These are phyloP conservation scores for Heliconius nattereri DNA, from an alignment of 1,140 invertebrate genomes.

Conservation along the genomic window DNA sequence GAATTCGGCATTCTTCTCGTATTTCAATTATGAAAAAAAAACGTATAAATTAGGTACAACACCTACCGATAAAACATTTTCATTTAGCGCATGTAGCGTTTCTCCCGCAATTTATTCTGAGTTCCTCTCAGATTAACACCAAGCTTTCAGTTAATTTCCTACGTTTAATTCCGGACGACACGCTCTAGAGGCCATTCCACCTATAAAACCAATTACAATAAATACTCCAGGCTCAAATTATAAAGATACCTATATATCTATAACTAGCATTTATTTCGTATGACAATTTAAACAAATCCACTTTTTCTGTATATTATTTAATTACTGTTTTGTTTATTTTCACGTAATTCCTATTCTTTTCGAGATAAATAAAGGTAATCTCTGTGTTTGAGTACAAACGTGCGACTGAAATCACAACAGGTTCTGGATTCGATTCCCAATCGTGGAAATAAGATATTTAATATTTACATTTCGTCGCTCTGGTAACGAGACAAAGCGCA, in stretches of 20 bases:
- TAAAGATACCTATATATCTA: not conserved
- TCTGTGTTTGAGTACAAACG: no score
- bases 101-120: conserved; percentile 11
- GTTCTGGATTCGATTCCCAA: no score
- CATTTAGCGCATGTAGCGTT: not conserved
- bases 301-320: not conserved
- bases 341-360: not conserved
- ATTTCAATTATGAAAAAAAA: not conserved
- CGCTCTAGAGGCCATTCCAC: conserved; percentile 19
- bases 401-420: no score
- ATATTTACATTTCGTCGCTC: no score
- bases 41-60: not conserved
- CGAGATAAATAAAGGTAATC: not conserved
- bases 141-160: conserved; percentile 63
- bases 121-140: conserved; percentile 51
- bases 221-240: conserved; percentile 10
- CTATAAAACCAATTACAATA: conserved; percentile 23
- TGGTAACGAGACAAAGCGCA: no score
- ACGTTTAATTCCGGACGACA: conserved; percentile 47
- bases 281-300: not conserved
- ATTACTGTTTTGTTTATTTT: not conserved
- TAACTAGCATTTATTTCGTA: not conserved
- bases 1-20: no score
- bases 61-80: not conserved
- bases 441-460: no score